Evolutionary conservation across 1,140 invertebrate genomes (phyloP).

Genomic region (Drosophila lacteicornis): DNA sequence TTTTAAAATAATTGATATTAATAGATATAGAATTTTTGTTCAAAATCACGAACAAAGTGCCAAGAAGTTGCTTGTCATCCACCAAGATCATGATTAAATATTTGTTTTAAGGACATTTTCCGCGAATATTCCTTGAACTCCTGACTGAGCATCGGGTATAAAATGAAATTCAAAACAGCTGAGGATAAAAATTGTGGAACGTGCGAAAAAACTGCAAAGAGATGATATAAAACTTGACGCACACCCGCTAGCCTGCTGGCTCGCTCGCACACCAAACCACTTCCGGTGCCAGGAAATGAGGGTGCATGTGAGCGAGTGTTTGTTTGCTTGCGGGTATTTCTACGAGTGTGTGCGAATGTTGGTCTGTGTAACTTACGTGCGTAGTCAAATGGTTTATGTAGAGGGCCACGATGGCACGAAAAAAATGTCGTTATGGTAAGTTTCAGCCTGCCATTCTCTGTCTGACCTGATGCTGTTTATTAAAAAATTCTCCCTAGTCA

Average conservation of each 20-base stretch:
- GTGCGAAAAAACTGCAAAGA: slow-evolving; percentile 53
- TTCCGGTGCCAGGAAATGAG: slow-evolving; percentile 60
- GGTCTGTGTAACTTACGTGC: slow-evolving; percentile 51
- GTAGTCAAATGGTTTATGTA: slow-evolving; percentile 41
- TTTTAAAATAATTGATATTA: too few relatives aligned
- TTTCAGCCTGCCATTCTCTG: not conserved
- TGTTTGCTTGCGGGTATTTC: slow-evolving; percentile 6
- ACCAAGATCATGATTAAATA: too few relatives aligned
- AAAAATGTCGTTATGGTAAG: slow-evolving; percentile 17
- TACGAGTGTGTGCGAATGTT: slow-evolving; percentile 12
- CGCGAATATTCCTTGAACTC: not conserved
- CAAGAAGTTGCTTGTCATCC: too few relatives aligned
- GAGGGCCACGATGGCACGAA: not conserved
- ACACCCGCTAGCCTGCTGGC: not conserved
- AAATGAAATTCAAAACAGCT: slow-evolving; percentile 74
- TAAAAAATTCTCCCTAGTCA: slow-evolving; percentile 37
- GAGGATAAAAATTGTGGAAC: slow-evolving; percentile 62
- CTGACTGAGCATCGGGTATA: not conserved
- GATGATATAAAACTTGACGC: slow-evolving; percentile 60
- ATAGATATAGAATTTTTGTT: too few relatives aligned
- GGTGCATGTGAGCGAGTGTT: slow-evolving; percentile 44
- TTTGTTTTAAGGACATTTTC: not conserved
- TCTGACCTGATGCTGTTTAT: slow-evolving; percentile 36
- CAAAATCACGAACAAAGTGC: too few relatives aligned
- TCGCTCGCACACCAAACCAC: slow-evolving; percentile 13